Conservation (phyloP, 2,797 vertebrate genomes). For the Gymnocypris eckloni region DNA sequence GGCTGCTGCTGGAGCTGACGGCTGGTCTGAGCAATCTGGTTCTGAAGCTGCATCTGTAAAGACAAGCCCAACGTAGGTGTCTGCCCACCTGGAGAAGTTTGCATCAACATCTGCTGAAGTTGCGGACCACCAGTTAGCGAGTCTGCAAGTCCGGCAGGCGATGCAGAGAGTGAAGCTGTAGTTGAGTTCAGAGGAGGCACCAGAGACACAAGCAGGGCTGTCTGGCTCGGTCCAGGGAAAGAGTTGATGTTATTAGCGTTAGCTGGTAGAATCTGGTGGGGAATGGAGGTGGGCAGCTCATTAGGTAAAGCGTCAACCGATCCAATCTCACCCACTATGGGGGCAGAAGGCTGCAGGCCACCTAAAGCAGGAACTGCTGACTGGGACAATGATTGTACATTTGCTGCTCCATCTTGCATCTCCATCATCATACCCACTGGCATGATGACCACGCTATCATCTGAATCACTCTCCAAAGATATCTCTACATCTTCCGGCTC, state of each 20-base stretch:
- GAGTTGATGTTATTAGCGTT: constrained; percentile 69
- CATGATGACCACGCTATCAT: constrained; percentile 93
- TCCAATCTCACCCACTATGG: constrained; percentile 63
- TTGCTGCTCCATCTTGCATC: constrained; percentile 66
- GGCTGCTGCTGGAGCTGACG: constrained; percentile 70
- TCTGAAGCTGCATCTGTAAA: constrained; percentile 65
- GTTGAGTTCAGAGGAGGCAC: constrained; percentile 72
- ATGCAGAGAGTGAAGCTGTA: constrained; percentile 61
- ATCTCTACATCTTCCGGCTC: constrained; percentile 90
- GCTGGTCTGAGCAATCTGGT: constrained; percentile 62
- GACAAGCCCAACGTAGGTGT: constrained; percentile 58
- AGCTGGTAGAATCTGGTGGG: constrained; percentile 59
- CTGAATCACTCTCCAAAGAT: constrained; percentile 89
- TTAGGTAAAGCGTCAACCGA: constrained; percentile 67
- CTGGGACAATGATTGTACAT: constrained; percentile 61
- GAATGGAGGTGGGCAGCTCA: constrained; percentile 67
- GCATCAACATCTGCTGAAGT: constrained; percentile 82
- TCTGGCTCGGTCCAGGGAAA: constrained; percentile 70
- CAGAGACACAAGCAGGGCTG: constrained; percentile 78
- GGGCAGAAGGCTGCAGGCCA: constrained; percentile 37
- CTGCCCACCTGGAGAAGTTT: constrained; percentile 64
- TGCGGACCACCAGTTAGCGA: constrained; percentile 68
- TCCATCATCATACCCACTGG: constrained; percentile 81
- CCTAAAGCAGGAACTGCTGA: constrained; percentile 37
- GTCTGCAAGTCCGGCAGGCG: constrained; percentile 64